phyloP scores from a whole-genome alignment of 2,888 invertebrate species.

The Andricus quercusramuli region DNA sequence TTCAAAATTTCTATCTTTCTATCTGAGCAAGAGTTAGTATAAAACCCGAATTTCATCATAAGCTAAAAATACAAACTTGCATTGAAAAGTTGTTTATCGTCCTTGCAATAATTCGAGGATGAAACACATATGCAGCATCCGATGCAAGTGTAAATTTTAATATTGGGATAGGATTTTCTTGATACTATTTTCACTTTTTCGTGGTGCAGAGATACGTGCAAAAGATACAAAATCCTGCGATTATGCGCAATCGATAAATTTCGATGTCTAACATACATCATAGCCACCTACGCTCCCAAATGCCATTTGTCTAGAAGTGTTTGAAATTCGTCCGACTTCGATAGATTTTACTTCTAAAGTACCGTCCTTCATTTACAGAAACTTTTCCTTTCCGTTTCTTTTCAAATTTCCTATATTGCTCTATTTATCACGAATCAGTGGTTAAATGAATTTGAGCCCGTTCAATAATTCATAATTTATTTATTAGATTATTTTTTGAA shows the following conservation, averaged over 20 bases:
- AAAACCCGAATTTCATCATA: not conserved
- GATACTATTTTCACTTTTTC: constrained; percentile 14
- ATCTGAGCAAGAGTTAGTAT: not conserved
- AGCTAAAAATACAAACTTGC: not conserved
- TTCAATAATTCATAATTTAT: too few species aligned
- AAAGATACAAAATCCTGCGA: constrained; percentile 29
- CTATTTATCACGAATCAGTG: not conserved
- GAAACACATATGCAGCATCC: not conserved
- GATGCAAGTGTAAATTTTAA: not conserved
- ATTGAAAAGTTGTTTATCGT: not conserved
- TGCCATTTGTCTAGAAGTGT: constrained; percentile 22
- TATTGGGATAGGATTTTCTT: not conserved
- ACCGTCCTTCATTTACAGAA: constrained; percentile 17
- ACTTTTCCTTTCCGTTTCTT: not conserved
- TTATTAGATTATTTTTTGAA: too few species aligned
- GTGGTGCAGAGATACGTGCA: not conserved
- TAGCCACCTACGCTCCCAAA: not conserved
- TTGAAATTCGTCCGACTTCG: constrained; percentile 26
- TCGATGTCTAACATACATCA: not conserved
- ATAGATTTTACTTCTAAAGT: constrained; percentile 14
- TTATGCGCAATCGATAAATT: not conserved
- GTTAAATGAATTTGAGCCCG: not conserved
- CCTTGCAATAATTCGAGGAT: too few species aligned
- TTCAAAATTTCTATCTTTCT: not conserved
- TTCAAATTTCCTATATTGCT: not conserved